Evolutionary conservation across 2,113 vertebrate species (phyloP).

Genomic region (Hippocampus mohnikei): DNA sequence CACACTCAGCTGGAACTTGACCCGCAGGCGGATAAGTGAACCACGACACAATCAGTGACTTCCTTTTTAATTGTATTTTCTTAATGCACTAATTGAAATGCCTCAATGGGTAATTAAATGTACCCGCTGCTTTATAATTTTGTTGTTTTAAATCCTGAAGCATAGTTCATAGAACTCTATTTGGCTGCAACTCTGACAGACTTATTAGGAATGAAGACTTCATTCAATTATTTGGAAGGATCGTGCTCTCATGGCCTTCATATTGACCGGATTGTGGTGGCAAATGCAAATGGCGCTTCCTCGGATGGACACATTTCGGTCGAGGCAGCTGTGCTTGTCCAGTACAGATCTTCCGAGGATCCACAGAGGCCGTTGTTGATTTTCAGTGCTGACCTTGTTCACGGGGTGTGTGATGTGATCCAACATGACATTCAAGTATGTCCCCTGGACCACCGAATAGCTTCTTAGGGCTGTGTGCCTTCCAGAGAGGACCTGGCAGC

Average conservation of each 20-base stretch:
- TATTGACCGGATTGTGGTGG: not conserved
- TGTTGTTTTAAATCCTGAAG: not conserved
- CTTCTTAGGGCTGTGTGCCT: constrained; percentile 48
- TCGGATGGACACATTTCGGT: not conserved
- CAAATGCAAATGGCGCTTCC: not conserved
- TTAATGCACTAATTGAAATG: constrained; percentile 7
- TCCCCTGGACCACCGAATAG: constrained; percentile 47
- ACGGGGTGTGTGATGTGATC: constrained; percentile 58
- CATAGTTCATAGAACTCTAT: not conserved
- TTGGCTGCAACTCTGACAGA: constrained; percentile 37
- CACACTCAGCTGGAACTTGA: not conserved
- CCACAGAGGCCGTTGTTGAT: constrained; percentile 23
- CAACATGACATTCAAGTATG: constrained; percentile 60
- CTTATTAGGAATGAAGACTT: constrained; percentile 8
- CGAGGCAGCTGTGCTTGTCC: constrained; percentile 19
- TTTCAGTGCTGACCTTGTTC: constrained; percentile 56
- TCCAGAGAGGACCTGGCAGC: constrained; percentile 34
- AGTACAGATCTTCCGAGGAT: constrained; percentile 30
- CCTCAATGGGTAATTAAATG: not conserved
- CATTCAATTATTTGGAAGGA: constrained; percentile 17
- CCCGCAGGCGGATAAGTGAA: not conserved
- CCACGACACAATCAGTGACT: not conserved
- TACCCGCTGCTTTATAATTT: not conserved
- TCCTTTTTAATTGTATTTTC: not conserved
- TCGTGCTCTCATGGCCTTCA: constrained; percentile 25